Base-by-base conservation (phyloP, 1,140 invertebrate species). In the Anoplophora glabripennis region DNA sequence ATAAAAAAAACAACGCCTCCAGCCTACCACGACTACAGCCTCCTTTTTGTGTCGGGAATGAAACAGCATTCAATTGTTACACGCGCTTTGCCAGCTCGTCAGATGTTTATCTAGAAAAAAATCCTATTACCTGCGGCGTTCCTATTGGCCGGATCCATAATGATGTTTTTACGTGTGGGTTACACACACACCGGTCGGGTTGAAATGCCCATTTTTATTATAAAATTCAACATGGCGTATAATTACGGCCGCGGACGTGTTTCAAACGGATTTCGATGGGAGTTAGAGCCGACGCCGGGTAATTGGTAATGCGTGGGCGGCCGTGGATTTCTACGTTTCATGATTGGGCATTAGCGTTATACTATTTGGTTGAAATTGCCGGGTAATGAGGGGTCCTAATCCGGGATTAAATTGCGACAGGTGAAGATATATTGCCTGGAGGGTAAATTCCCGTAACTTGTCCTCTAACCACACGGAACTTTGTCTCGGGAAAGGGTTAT, bases 91-190 rank as follows among this genome's bases (percentile, higher is more conserved):
- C 42, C 42, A 54, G 59, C 40, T 53, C 51, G 60, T 61, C 65
- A 64, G 66, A 68, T 68, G 66, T 48, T 60, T 59, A 68, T 65
- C 66, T 55, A 55, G 21, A 28, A 28, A 64, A 72, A 71, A 69
- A 67, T 69, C 67, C 71, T 71, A 72, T 71, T 73, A 74, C 61
- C 60, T 55, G 48, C 61, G 51, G 61, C 65, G 67, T 71, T 72
- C 68, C 66, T 54, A 72, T 74, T 72, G 71, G 71, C 61, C 69
- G 72, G 64, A 65, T 69, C 63, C 69, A 67, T 71, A 72, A 74
- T 71, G 70, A 72, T 66, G 64, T 72, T 71, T 71, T 72, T 69
- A 72, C 71, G 71, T 73, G 71, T 69, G 65, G 62, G 65, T 69
- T 68, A 70, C 67, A 64, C 64, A 62, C 21, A 28, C 21, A 28